Conservation (phyloP, 2,888 invertebrate genomes). For the Cerastis rubricosa region DNA sequence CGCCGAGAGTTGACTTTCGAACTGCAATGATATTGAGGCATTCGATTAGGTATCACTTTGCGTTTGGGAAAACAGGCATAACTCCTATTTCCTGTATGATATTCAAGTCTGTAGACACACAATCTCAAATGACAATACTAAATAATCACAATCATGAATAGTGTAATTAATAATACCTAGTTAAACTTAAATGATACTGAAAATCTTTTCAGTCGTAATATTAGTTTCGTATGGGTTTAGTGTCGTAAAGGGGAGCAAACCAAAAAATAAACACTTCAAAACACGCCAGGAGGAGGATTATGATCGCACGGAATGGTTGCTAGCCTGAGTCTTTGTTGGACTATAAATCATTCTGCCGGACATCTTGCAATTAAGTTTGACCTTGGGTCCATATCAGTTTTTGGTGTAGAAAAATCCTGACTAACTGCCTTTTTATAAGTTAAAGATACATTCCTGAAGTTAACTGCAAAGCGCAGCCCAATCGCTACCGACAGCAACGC, state of each 20-base stretch:
- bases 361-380: not conserved
- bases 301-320: constrained; percentile 22
- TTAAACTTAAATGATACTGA: not conserved
- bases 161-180: not conserved
- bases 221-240: too few relatives aligned
- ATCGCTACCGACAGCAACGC: not conserved
- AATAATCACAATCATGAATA: not conserved
- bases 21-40: not conserved
- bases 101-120: not conserved
- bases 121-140: not conserved
- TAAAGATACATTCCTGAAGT: not conserved
- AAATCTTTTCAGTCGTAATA: not conserved
- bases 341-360: constrained; percentile 18
- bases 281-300: constrained; percentile 12
- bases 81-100: not conserved
- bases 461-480: not conserved
- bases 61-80: not conserved
- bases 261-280: not conserved
- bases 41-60: not conserved
- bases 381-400: not conserved
- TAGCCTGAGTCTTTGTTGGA: not conserved
- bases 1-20: not conserved
- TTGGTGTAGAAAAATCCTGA: not conserved
- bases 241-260: constrained; percentile 35
- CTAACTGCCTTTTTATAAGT: not conserved